Evolutionary conservation across 2,797 vertebrate genomes (phyloP), one percentile per base, ranked within the genome.

Genomic region (Margarornis squamiger): DNA sequence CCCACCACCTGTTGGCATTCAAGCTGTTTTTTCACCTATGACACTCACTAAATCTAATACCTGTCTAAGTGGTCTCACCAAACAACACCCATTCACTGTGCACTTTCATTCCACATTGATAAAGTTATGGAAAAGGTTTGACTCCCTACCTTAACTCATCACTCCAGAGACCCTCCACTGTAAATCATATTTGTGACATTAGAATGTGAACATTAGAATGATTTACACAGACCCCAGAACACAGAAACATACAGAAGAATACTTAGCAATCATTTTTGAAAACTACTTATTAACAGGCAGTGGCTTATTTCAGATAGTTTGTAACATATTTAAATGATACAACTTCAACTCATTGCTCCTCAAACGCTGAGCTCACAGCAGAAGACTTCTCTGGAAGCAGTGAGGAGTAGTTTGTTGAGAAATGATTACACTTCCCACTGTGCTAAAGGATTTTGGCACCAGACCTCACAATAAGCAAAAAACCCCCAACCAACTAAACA

Each of bases 381-480:
- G 55, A 74, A 75, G 63, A 27, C 30, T 59, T 84, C 29, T 41
- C 61, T 82, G 80, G 66, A 68, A 93, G 63, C 27, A 26, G 14
- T 27, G 55, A 90, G 67, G 46, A 88, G 71, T 32, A 67, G 43
- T 78, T 94, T 92, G 70, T 51, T 72, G 41, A 58, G 62, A 84
- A 26, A 20, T 0, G 1, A 3, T 76, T 70, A 17, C 78, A 88
- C 61, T 86, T 91, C 87, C 92, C 67, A 75, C 12, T 1, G 63
- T 13, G 29, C 43, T 87, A 6, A 78, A 51, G 59, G 74, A 68
- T 93, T 93, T 91, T 89, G 84, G 55, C 78, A 93, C 18, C 52
- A 41, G 55, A 48, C 21, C 34, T 34, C 63, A 70, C 8, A 6
- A 59, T 32, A 84, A 88, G 59, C 23, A 21, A 34, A 83, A 82